Evolutionary conservation across 1,140 invertebrate species (phyloP).

Genomic region (Drosophila ficusphila): DNA sequence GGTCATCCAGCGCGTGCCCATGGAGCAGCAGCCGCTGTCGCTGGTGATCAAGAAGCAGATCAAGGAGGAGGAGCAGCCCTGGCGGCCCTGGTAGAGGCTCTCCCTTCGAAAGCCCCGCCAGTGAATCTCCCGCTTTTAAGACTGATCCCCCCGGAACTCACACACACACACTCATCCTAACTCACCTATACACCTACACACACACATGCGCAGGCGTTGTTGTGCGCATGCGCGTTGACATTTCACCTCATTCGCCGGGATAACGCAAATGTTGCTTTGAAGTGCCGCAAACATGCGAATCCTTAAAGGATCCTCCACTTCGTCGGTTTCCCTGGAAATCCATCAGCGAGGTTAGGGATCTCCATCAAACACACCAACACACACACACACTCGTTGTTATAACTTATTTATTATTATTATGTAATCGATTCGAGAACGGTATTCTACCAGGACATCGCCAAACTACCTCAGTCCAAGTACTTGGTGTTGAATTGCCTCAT

Average conservation of each 20-base stretch:
- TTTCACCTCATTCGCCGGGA: conserved; percentile 69
- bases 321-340: conserved; percentile 7
- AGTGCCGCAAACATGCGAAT: conserved; percentile 66
- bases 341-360: conserved; percentile 26
- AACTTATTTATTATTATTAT: conserved; percentile 80
- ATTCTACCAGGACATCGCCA: conserved; percentile 66
- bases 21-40: conserved; percentile 88
- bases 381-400: conserved; percentile 61
- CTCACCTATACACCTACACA: too few species aligned
- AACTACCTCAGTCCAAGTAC: conserved; percentile 80
- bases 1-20: conserved; percentile 84
- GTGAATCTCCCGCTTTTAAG: conserved; percentile 70
- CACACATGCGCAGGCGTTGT: conserved; percentile 60
- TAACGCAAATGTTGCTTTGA: conserved; percentile 71
- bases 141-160: conserved; percentile 59
- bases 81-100: conserved; percentile 89
- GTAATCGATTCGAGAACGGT: conserved; percentile 66
- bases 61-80: conserved; percentile 86
- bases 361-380: conserved; percentile 29
- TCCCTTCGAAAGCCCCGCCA: background rate
- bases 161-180: too few species aligned
- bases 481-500: conserved; percentile 81
- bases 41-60: conserved; percentile 86
- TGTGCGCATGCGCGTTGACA: conserved; percentile 62
- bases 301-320: conserved; percentile 24